A percentile compares a stretch with the other conserved stretches of the same genome.
phyloP scores from a whole-genome alignment of 2,797 vertebrate genomes.

The Acanthornis magna region DNA sequence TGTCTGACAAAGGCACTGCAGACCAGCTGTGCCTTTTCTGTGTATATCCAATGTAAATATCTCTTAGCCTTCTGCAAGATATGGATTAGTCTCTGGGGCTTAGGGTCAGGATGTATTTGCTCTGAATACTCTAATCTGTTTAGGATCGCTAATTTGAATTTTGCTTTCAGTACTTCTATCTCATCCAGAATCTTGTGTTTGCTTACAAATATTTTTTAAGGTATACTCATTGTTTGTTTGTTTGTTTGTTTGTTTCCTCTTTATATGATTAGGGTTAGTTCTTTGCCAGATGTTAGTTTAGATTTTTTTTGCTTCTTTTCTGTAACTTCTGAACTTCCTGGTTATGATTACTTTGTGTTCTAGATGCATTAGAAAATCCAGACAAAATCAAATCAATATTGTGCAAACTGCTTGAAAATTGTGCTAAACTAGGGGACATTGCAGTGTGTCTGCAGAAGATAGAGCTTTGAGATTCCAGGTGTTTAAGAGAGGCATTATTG shows the following conservation, averaged over 20 bases:
- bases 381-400: background rate
- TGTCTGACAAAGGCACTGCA: background rate
- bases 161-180: background rate
- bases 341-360: background rate
- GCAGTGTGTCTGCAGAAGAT: background rate
- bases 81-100: background rate
- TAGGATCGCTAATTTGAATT: background rate
- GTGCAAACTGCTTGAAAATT: background rate
- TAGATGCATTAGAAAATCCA: background rate
- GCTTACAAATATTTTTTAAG: background rate
- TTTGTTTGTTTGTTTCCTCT: background rate
- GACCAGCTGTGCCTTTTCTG: background rate
- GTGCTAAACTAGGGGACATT: background rate
- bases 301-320: background rate
- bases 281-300: background rate
- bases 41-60: background rate
- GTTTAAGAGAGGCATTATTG: background rate
- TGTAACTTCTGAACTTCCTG: background rate
- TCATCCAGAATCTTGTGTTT: background rate
- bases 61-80: background rate
- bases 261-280: background rate
- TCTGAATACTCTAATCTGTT: background rate
- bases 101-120: background rate
- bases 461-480: background rate
- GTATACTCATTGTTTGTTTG: fast-evolving